Percentiles rank a stretch among this genome's conserved stretches.
Evolutionary conservation across 2,888 invertebrate species (phyloP).

Genomic region (Cylloceria caligata): DNA sequence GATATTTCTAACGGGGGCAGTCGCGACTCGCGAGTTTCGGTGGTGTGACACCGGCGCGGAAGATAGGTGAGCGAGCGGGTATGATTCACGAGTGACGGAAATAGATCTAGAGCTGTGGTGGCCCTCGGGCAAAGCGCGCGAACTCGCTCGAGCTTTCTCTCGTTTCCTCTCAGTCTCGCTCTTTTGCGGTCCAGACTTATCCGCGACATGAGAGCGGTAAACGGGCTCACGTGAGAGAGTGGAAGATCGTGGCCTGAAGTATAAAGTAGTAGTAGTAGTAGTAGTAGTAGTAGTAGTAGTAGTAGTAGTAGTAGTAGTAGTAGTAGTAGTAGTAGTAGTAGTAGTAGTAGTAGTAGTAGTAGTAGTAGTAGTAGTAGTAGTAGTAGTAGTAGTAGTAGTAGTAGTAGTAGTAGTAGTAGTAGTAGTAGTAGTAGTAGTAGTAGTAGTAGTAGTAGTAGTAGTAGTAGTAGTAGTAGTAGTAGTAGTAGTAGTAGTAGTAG

Average conservation of each 20-base stretch:
- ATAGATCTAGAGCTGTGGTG: slow-evolving; percentile 81
- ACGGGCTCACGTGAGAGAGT: slow-evolving; percentile 73
- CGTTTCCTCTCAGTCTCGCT: slow-evolving; percentile 38
- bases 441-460: too few species aligned
- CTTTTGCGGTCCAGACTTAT: slow-evolving; percentile 63
- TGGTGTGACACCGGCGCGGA: slow-evolving; percentile 67
- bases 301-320: too few species aligned
- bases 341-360: too few species aligned
- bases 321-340: too few species aligned
- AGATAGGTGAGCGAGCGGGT: slow-evolving; percentile 80
- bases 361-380: too few species aligned
- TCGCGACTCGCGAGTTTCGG: slow-evolving; percentile 61
- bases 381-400: too few species aligned
- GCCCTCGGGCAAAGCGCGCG: slow-evolving; percentile 55
- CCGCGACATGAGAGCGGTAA: slow-evolving; percentile 44
- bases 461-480: too few species aligned
- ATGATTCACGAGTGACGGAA: slow-evolving; percentile 83
- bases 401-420: too few species aligned
- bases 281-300: too few species aligned
- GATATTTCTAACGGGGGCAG: slow-evolving; percentile 67
- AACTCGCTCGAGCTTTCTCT: slow-evolving; percentile 45
- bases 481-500: too few species aligned
- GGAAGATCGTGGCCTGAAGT: slow-evolving; percentile 66
- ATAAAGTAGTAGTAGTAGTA: slow-evolving; percentile 18
- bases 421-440: too few species aligned